Evolutionary conservation across 1,140 invertebrate species (phyloP).

Genomic region (Rhopalosiphum maidis): DNA sequence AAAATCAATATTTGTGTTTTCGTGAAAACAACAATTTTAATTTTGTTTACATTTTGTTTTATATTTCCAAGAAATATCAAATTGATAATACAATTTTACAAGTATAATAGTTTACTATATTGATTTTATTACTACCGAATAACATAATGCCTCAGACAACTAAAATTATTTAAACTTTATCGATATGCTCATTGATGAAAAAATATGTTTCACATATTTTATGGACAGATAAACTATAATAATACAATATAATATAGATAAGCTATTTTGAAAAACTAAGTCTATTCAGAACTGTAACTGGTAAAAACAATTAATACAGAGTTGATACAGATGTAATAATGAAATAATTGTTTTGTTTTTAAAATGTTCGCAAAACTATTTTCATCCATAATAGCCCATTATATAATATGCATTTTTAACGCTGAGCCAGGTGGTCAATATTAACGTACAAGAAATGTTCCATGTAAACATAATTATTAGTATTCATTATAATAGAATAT

Average conservation of each 20-base stretch:
- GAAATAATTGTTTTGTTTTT: neutral
- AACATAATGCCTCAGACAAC: neutral
- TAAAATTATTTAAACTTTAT: neutral
- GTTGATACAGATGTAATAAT: neutral
- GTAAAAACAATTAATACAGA: neutral
- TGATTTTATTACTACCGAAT: neutral
- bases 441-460: neutral
- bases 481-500: neutral
- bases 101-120: neutral
- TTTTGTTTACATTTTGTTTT: neutral
- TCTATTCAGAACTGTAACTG: neutral
- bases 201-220: neutral
- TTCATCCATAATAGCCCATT: neutral
- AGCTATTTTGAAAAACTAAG: neutral
- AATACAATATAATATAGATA: neutral
- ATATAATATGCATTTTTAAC: neutral
- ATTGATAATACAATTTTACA: neutral
- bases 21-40: neutral
- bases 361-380: neutral
- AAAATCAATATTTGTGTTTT: neutral
- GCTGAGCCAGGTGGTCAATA: neutral
- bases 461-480: neutral
- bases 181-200: neutral
- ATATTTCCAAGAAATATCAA: neutral
- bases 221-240: neutral